phyloP scores from a whole-genome alignment of 2,113 vertebrate species.

The Colaptes auratus region DNA sequence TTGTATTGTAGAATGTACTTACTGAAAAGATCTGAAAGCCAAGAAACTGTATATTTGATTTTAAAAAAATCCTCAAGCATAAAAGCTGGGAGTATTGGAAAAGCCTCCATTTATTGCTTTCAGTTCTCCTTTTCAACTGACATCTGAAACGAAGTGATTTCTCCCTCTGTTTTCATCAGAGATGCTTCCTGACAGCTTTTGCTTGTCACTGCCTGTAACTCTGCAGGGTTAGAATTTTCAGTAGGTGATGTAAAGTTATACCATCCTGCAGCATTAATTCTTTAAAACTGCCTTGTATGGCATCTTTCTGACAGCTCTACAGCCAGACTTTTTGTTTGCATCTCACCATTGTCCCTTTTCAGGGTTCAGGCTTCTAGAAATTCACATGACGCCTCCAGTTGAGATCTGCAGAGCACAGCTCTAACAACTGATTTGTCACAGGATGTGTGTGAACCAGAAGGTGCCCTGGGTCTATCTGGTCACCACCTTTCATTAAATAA shows the following conservation, averaged over 20 bases:
- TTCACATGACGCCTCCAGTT: not conserved
- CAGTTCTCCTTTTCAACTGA: not conserved
- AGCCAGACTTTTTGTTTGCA: not conserved
- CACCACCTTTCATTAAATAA: constrained; percentile 1
- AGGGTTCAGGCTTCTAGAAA: not conserved
- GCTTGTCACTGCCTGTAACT: not conserved
- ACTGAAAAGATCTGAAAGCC: not conserved
- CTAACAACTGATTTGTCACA: not conserved
- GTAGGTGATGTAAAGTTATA: not conserved
- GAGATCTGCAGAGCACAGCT: not conserved
- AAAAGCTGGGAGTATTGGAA: not conserved
- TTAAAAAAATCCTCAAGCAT: not conserved
- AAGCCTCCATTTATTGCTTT: not conserved
- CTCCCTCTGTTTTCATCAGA: not conserved
- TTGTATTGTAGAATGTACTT: not conserved
- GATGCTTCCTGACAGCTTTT: not conserved
- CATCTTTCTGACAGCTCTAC: not conserved
- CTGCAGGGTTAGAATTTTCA: not conserved
- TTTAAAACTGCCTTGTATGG: not conserved
- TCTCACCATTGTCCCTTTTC: not conserved
- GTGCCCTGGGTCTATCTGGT: not conserved
- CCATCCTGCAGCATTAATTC: not conserved
- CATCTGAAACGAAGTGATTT: not conserved
- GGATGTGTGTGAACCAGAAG: not conserved
- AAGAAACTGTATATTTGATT: not conserved